Evolutionary conservation across 2,888 invertebrate species (phyloP).

Genomic region (Empis livida): DNA sequence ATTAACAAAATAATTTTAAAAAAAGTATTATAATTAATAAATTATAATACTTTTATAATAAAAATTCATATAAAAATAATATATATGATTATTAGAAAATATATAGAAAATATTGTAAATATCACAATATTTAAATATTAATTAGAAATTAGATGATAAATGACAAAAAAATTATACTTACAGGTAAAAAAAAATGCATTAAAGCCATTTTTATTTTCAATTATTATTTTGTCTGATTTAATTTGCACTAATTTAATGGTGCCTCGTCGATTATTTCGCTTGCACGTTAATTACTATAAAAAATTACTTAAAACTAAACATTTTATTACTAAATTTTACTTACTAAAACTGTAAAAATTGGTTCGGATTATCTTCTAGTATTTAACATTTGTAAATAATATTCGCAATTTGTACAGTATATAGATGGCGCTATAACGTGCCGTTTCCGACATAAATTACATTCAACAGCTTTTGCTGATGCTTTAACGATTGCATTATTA

Average conservation of each 20-base stretch:
- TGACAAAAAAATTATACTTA: background rate
- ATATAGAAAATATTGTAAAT: slow-evolving; percentile 12
- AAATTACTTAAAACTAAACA: no score
- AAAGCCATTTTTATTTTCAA: no score
- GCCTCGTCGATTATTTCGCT: no score
- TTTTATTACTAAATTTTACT: no score
- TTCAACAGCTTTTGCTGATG: slow-evolving; percentile 46
- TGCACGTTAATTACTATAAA: no score
- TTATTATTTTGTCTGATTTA: no score
- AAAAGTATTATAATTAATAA: no score
- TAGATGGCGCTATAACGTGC: slow-evolving; percentile 58
- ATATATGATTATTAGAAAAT: background rate
- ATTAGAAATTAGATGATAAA: background rate
- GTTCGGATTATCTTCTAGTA: slow-evolving; percentile 25
- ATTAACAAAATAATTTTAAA: no score
- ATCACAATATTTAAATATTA: slow-evolving; percentile 12
- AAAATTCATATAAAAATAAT: background rate
- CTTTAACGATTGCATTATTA: slow-evolving; percentile 37
- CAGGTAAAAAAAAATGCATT: no score
- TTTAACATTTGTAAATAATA: slow-evolving; percentile 67
- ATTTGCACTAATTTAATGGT: no score
- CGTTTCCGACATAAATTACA: slow-evolving; percentile 84
- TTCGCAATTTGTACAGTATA: slow-evolving; percentile 83
- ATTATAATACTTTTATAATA: slow-evolving; percentile 1
- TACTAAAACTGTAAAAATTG: background rate